Percentiles rank a stretch among this genome's conserved stretches.
Evolutionary conservation across 2,888 invertebrate species (phyloP).

Genomic region (Anthoptus insignis): DNA sequence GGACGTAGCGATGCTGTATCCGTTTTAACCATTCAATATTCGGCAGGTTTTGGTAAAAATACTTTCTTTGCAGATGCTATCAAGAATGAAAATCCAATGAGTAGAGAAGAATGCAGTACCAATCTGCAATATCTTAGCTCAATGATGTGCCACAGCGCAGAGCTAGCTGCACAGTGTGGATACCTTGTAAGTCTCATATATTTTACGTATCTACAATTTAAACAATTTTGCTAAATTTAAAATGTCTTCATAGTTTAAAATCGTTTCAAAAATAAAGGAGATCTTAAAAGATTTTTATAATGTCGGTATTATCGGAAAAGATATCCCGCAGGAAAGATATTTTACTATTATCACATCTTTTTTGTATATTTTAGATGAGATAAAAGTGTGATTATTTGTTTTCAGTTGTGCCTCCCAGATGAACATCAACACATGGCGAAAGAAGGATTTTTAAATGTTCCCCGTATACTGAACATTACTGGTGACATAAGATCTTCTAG

Average conservation of each 20-base stretch:
- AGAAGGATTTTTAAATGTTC: conserved; percentile 9
- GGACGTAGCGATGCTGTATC: too few relatives aligned
- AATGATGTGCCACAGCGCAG: conserved; percentile 62
- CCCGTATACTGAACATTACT: conserved; percentile 6
- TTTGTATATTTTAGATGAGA: too few relatives aligned
- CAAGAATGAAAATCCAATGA: conserved; percentile 60
- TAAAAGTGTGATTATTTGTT: too few relatives aligned
- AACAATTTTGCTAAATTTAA: too few relatives aligned
- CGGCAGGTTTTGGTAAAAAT: neutral
- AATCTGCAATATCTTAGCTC: conserved; percentile 60
- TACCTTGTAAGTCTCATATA: conserved; percentile 62
- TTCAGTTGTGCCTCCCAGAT: conserved; percentile 17
- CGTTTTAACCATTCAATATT: neutral
- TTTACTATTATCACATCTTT: too few relatives aligned
- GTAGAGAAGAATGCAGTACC: conserved; percentile 61
- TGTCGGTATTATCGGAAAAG: too few relatives aligned
- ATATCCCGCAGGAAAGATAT: too few relatives aligned
- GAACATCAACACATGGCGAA: conserved; percentile 23
- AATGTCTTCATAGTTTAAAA: too few relatives aligned
- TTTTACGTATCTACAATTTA: too few relatives aligned
- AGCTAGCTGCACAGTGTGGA: conserved; percentile 68
- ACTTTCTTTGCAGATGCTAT: conserved; percentile 60
- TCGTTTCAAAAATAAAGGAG: too few relatives aligned
- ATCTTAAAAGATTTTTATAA: too few relatives aligned
- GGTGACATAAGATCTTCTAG: neutral